A percentile compares a stretch with the other conserved stretches of the same genome.
Evolutionary conservation across 2,113 vertebrate species (phyloP).

Genomic region (Stigmatopora nigra): DNA sequence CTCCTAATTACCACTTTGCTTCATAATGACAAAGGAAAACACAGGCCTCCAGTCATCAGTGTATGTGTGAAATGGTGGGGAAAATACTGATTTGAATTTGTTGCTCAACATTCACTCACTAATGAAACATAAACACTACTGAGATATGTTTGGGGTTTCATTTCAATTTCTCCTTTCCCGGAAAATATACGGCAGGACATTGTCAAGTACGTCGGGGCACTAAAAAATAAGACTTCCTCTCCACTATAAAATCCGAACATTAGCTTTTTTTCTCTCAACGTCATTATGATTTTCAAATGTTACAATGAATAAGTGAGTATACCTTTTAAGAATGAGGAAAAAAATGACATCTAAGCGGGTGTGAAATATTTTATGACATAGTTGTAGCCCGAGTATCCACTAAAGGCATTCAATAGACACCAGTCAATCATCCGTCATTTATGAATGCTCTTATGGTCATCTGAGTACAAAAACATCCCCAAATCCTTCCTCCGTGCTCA

Average conservation of each 20-base stretch:
- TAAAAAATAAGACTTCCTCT: neutral
- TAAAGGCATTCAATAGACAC: neutral
- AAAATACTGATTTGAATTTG: neutral
- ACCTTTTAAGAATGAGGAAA: neutral
- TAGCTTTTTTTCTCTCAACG: neutral
- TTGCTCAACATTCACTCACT: neutral
- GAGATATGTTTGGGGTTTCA: conserved; percentile 1
- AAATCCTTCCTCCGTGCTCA: conserved; percentile 3
- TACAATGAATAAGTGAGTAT: neutral
- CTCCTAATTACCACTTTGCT: conserved; percentile 5
- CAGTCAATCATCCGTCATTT: conserved; percentile 3
- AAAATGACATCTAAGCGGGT: neutral
- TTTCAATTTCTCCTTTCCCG: neutral
- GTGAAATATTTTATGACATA: neutral
- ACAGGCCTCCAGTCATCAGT: neutral
- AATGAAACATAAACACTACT: neutral
- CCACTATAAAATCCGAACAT: neutral
- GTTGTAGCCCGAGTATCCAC: conserved; percentile 1
- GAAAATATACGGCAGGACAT: neutral
- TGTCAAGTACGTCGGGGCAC: neutral
- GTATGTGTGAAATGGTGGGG: conserved; percentile 2
- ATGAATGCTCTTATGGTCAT: conserved; percentile 3
- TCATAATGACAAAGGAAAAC: conserved; percentile 5
- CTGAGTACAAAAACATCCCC: conserved; percentile 6
- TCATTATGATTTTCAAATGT: neutral